Conservation (phyloP, 2,888 invertebrate genomes). For the Cheilosia vernalis region DNA sequence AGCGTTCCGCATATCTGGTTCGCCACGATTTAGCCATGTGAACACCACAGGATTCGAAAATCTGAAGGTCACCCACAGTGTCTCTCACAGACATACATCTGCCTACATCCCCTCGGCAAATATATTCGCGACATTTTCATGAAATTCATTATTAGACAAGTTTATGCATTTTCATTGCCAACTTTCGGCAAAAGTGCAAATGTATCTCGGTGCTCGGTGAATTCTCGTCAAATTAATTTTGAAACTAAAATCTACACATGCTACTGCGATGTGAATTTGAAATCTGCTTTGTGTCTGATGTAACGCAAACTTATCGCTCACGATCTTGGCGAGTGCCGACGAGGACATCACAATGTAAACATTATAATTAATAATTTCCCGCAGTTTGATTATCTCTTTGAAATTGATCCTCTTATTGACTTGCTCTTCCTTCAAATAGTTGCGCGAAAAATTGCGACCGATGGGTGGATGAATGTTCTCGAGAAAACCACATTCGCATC, state of each 20-base stretch:
- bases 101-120: neutral
- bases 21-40: constrained; percentile 29
- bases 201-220: neutral
- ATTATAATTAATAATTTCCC: neutral
- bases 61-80: constrained; percentile 5
- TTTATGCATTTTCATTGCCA: constrained; percentile 33
- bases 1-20: constrained; percentile 10
- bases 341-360: constrained; percentile 10
- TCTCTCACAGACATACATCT: neutral
- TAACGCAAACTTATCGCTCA: constrained; percentile 9
- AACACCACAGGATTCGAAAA: constrained; percentile 14
- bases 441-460: neutral
- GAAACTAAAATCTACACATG: constrained; percentile 4
- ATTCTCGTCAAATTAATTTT: neutral
- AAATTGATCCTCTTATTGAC: constrained; percentile 20
- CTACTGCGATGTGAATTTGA: neutral
- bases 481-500: constrained; percentile 11
- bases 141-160: neutral
- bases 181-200: constrained; percentile 21
- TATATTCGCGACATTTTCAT: constrained; percentile 3
- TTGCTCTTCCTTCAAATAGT: neutral
- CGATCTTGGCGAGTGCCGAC: constrained; percentile 22
- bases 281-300: neutral
- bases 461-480: neutral
- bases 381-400: constrained; percentile 10